Base-by-base conservation (phyloP, 2,888 invertebrate species). In the Cephus rjabovi region DNA sequence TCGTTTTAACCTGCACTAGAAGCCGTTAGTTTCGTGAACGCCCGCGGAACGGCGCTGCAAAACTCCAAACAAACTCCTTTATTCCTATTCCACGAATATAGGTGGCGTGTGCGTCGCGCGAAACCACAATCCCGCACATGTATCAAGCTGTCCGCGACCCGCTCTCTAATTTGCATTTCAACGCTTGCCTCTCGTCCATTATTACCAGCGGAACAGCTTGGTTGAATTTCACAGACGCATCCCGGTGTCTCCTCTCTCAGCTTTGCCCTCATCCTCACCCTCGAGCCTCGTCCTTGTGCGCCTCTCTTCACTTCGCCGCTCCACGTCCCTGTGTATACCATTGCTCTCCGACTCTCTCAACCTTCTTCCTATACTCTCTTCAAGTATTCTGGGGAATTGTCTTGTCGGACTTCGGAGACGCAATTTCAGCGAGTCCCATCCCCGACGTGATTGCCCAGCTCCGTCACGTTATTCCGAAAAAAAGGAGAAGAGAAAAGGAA, bases 151-250 rank as follows among this genome's bases (percentile, higher is more conserved):
- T 89, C 90, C 89, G 86, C 89, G 89, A 89, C 88, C 86, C 87
- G 88, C 88, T 88, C 89, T 89, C 89, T 89, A 89, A 90, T 90
- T 90, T 90, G 89, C 90, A 90, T 90, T 90, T 90, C 89, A 89
- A 89, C 89, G 90, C 89, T 89, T 89, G 88, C 89, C 89, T 89
- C 89, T 87, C 88, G 89, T 89, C 89, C 89, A 89, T 89, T 90
- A 89, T 90, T 90, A 89, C 89, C 86, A 90, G 86, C 88, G 87
- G 88, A 89, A 90, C 89, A 90, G 90, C 89, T 89, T 89, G 89
- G 90, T 89, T 90, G 88, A 89, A 89, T 89, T 89, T 89, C 89
- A 33, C 15, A 84, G 81, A 84, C 82, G 82, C 84, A 84, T 81
- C 84, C 80, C 81, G 75, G 77, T 80, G 40, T 75, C 69, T 76